phyloP scores from a whole-genome alignment of 2,888 invertebrate genomes.

The Pseudolycoriella hygida region DNA sequence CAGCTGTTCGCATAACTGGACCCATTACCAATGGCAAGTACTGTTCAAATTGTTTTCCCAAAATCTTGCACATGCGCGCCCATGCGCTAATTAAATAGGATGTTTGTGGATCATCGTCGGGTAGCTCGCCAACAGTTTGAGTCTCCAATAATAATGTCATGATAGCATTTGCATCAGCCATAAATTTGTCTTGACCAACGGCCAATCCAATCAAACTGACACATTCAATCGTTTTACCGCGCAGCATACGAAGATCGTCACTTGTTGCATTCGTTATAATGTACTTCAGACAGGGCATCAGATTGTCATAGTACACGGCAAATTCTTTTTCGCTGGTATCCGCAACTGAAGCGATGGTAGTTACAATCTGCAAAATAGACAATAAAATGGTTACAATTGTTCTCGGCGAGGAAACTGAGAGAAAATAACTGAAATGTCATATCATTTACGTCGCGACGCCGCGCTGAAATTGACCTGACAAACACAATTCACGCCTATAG shows the following conservation, averaged over 20 bases:
- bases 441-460: too few relatives aligned
- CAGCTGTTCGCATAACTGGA: constrained; percentile 71
- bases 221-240: constrained; percentile 98
- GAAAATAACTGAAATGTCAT: too few relatives aligned
- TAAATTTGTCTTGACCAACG: constrained; percentile 70
- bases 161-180: constrained; percentile 80
- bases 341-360: constrained; percentile 95
- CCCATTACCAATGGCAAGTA: constrained; percentile 84
- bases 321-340: constrained; percentile 97
- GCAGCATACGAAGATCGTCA: constrained; percentile 71
- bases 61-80: constrained; percentile 95
- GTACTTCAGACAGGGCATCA: constrained; percentile 89
- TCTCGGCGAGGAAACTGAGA: too few relatives aligned
- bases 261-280: constrained; percentile 88
- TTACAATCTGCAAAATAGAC: constrained; percentile 46
- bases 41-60: constrained; percentile 70
- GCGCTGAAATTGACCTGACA: too few relatives aligned
- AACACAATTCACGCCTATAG: too few relatives aligned
- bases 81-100: constrained; percentile 97
- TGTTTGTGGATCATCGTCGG: constrained; percentile 93
- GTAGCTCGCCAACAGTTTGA: constrained; percentile 66
- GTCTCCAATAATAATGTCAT: constrained; percentile 89
- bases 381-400: too few relatives aligned
- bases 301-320: constrained; percentile 78
- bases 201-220: constrained; percentile 91